These are phyloP conservation scores for Coremacera marginata DNA, from an alignment of 2,888 invertebrate species.

Conservation along the genomic window DNA sequence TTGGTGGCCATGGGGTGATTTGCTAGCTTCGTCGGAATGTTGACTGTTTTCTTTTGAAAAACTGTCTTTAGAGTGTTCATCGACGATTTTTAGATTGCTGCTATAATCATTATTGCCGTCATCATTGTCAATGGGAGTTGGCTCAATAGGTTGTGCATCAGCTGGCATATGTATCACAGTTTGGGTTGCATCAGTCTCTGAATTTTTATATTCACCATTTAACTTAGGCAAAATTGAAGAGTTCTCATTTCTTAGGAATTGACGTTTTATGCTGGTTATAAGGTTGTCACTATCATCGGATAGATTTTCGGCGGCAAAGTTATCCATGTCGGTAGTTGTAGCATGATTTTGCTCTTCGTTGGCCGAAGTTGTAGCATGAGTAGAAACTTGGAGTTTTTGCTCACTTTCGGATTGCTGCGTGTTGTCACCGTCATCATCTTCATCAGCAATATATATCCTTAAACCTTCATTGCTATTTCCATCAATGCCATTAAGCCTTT, in stretches of 20 bases:
- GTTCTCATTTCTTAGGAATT: slow-evolving; percentile 9
- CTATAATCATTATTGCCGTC: slow-evolving; percentile 32
- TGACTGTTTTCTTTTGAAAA: background rate
- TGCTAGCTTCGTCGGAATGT: background rate
- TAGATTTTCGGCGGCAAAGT: background rate
- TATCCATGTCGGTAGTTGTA: background rate
- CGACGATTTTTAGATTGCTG: slow-evolving; percentile 29
- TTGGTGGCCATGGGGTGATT: background rate
- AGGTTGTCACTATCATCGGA: slow-evolving; percentile 9
- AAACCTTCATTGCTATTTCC: slow-evolving; percentile 14
- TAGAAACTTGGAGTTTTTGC: background rate
- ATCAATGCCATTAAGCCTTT: slow-evolving; percentile 1
- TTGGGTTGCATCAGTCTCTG: slow-evolving; percentile 14
- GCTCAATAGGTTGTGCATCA: background rate
- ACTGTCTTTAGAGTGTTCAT: slow-evolving; percentile 1
- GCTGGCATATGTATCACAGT: slow-evolving; percentile 2
- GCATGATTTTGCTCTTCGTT: background rate
- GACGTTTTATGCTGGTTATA: slow-evolving; percentile 8
- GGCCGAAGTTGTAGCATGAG: background rate
- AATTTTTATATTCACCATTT: slow-evolving; percentile 42
- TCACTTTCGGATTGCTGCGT: background rate
- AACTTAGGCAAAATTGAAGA: slow-evolving; percentile 26
- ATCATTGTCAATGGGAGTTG: background rate
- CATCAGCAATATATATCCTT: slow-evolving; percentile 1
- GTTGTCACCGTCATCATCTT: slow-evolving; percentile 15